Base-by-base conservation (phyloP, 2,888 invertebrate genomes). In the Syrista parreyssii region DNA sequence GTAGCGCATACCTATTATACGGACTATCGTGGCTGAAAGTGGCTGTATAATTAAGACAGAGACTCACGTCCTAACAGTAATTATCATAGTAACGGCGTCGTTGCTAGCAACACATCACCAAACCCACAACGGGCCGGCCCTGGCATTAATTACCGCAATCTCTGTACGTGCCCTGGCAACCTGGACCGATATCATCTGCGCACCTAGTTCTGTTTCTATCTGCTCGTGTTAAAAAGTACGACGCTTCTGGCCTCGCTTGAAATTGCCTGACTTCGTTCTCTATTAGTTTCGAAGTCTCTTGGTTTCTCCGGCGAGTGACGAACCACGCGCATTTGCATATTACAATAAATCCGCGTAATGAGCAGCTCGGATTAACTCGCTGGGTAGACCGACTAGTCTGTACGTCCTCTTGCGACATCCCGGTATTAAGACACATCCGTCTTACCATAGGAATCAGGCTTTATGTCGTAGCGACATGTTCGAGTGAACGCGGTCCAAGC, bases 61-160 rank as follows among this genome's bases (percentile, higher is more conserved):
- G 82, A 81, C 86, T 87, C 86, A 85, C 86, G 86, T 88, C 82
- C 86, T 83, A 78, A 81, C 84, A 80, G 83, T 85, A 87, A 89
- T 89, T 88, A 88, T 89, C 87, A 84, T 86, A 84, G 87, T 86
- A 88, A 87, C 86, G 84, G 85, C 84, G 81, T 84, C 83, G 85
- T 86, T 86, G 81, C 84, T 82, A 83, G 85, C 84, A 80, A 85
- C 84, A 81, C 86, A 86, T 87, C 88, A 86, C 83, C 83, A 81
- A 85, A 83, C 82, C 79, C 83, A 78, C 84, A 80, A 82, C 83
- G 82, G 84, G 82, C 84, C 80, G 76, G 79, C 78, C 75, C 79
- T 80, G 82, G 87, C 89, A 90, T 90, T 89, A 89, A 90, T 90
- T 90, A 89, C 84, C 81, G 82, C 88, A 89, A 90, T 90, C 89